phyloP scores from a whole-genome alignment of 2,888 invertebrate species.

The Tetramorium bicarinatum region DNA sequence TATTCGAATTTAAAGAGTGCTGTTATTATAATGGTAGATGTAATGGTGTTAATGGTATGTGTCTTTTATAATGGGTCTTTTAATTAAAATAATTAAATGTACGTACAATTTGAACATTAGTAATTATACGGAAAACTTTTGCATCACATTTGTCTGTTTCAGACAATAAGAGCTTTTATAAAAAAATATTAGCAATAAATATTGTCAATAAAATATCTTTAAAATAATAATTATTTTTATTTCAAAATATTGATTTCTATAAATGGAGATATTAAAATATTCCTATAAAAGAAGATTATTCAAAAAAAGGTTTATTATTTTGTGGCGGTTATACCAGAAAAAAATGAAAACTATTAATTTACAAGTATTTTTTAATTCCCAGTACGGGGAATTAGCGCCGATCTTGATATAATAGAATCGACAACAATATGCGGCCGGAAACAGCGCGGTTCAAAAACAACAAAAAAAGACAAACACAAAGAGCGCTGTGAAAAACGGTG shows the following conservation, averaged over 20 bases:
- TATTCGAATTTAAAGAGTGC: not conserved
- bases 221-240: slow-evolving; percentile 11
- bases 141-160: not conserved
- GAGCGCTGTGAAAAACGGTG: no score
- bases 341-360: no score
- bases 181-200: slow-evolving; percentile 10
- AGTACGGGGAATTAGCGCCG: no score
- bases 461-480: no score
- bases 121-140: not conserved
- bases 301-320: not conserved
- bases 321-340: no score
- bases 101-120: not conserved
- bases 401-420: no score
- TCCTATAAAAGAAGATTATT: not conserved
- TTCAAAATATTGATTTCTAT: not conserved
- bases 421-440: no score
- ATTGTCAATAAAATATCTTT: not conserved
- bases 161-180: not conserved
- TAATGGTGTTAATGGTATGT: not conserved
- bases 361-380: no score
- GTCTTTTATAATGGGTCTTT: slow-evolving; percentile 1
- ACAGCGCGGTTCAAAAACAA: no score
- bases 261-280: not conserved
- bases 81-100: not conserved
- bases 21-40: slow-evolving; percentile 13